phyloP scores from a whole-genome alignment of 2,797 vertebrate genomes.

The Pseudopleuronectes americanus region DNA sequence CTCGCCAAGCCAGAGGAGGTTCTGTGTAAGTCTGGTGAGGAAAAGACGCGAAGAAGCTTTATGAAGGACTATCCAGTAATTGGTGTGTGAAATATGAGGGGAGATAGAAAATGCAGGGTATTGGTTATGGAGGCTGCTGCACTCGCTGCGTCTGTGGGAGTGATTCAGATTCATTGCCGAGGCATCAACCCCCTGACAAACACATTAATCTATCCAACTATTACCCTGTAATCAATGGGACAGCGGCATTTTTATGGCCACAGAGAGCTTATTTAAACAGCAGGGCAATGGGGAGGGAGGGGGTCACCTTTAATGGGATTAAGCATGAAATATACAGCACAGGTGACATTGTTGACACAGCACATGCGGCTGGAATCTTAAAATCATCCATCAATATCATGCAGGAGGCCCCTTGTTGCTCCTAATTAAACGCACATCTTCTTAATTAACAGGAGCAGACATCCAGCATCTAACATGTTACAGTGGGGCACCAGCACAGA shows the following conservation, averaged over 20 bases:
- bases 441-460: slow-evolving; percentile 15
- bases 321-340: slow-evolving; percentile 57
- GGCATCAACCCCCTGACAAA: slow-evolving; percentile 66
- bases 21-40: slow-evolving; percentile 15
- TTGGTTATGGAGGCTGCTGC: slow-evolving; percentile 59
- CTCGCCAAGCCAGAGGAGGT: slow-evolving; percentile 20
- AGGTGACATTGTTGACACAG: slow-evolving; percentile 61
- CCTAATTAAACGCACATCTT: slow-evolving; percentile 19
- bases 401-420: slow-evolving; percentile 14
- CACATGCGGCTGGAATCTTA: slow-evolving; percentile 40
- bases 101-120: slow-evolving; percentile 65
- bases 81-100: slow-evolving; percentile 68
- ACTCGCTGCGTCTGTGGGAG: slow-evolving; percentile 60
- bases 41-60: slow-evolving; percentile 13
- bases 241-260: slow-evolving; percentile 66
- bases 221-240: slow-evolving; percentile 80
- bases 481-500: not conserved
- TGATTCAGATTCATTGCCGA: slow-evolving; percentile 70
- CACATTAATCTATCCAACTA: slow-evolving; percentile 73
- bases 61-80: slow-evolving; percentile 61
- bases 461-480: not conserved
- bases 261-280: slow-evolving; percentile 76
- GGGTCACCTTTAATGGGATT: slow-evolving; percentile 61
- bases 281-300: slow-evolving; percentile 15
- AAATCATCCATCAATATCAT: slow-evolving; percentile 34